Evolutionary conservation across 2,888 invertebrate species (phyloP).

Genomic region (Cephus rjabovi): DNA sequence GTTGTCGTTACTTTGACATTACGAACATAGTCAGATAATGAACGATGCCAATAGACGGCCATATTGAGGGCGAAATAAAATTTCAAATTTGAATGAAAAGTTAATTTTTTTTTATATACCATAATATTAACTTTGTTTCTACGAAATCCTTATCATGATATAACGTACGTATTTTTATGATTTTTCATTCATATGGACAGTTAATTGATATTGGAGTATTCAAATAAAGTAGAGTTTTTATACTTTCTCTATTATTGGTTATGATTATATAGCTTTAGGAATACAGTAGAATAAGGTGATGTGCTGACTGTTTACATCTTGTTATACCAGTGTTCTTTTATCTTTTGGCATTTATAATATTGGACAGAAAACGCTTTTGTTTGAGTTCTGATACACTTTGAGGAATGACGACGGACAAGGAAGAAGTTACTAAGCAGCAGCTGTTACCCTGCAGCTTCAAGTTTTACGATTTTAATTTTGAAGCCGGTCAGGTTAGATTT

Average conservation of each 20-base stretch:
- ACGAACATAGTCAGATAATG: not conserved
- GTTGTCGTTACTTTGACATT: not conserved
- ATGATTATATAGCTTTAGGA: not conserved
- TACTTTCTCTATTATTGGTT: not conserved
- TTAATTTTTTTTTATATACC: not conserved
- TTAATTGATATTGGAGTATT: not conserved
- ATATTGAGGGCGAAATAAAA: not conserved
- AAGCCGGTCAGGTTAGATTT: conserved; percentile 50
- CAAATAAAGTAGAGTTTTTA: not conserved
- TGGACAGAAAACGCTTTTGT: not conserved
- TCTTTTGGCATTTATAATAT: not conserved
- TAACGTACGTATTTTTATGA: not conserved
- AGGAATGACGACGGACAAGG: not conserved
- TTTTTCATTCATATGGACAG: not conserved
- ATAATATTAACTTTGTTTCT: not conserved
- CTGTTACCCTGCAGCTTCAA: conserved; percentile 49
- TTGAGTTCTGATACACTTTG: not conserved
- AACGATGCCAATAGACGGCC: not conserved
- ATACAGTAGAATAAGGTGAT: not conserved
- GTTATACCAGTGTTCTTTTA: not conserved
- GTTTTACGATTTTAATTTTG: conserved; percentile 50
- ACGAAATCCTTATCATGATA: not conserved
- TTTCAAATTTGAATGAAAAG: not conserved
- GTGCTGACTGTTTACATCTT: not conserved
- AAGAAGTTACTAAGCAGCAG: conserved; percentile 11